Evolutionary conservation across 2,113 vertebrate species (phyloP).

Genomic region (Grammomys dolichurus): DNA sequence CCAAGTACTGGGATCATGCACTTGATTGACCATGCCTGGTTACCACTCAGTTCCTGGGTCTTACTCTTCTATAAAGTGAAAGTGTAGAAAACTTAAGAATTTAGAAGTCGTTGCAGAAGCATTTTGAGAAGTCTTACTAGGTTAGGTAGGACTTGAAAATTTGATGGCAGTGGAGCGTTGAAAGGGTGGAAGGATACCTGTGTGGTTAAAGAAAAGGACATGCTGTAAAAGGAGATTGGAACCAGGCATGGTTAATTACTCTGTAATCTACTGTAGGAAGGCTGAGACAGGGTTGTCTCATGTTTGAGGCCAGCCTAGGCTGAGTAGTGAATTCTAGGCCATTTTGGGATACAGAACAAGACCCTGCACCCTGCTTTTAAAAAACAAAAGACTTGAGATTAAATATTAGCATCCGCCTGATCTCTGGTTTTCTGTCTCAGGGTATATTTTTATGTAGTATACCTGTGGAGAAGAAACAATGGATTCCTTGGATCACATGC

Average conservation of each 20-base stretch:
- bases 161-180: neutral
- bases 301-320: neutral
- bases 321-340: neutral
- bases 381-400: neutral
- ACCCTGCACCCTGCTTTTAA: neutral
- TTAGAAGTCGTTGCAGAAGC: neutral
- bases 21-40: neutral
- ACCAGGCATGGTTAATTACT: neutral
- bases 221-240: neutral
- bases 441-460: conserved; percentile 11
- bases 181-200: neutral
- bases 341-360: neutral
- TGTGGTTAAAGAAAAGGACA: neutral
- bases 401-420: neutral
- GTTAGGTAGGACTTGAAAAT: neutral
- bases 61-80: conserved; percentile 37
- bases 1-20: neutral
- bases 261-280: neutral
- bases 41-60: conserved; percentile 10
- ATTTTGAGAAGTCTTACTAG: neutral
- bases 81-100: neutral
- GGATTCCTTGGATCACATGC: conserved; percentile 95
- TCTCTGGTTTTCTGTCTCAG: conserved; percentile 15
- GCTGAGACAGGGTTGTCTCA: neutral
- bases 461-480: conserved; percentile 82